Base-by-base conservation (phyloP, 1,140 invertebrate species). In the Formica exsecta region DNA sequence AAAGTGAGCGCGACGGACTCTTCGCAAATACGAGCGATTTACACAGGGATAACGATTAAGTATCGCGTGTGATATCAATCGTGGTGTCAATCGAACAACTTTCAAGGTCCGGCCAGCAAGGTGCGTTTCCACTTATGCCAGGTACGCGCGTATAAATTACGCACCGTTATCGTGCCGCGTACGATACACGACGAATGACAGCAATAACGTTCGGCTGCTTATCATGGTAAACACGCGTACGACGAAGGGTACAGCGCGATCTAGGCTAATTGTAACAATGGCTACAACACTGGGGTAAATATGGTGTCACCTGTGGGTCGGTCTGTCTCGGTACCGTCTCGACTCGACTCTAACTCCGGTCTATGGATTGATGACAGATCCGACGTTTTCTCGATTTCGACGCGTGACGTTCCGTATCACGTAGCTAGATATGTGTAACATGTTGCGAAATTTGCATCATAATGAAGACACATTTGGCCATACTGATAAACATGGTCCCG, bases 51-150 rank as follows among this genome's bases (percentile, higher is more conserved):
- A 61, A 29, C 32, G 54, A 16, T 51, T n/a, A 11, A 1, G 5
- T 25, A n/a, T 4, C 25, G 22, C 22, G 57, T 8, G 22, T 11
- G n/a, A 61, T 61, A n/a, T 44, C 41, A 44, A 44, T 44, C 57
- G n/a, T 2, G 57, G 9, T 90, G 86, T 90, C 80, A 87, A 62
- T 77, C 38, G 71, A 83, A 54, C 65, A 85, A 73, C 48, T 89
- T 80, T 87, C 88, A 90, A 87, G 88, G 88, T 75, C 89, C 75
- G 62, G 38, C 44, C 41, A 25, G 6, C 29, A 64, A 73, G 22
- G 36, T 89, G 38, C 51, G 76, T 70, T 84, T 83, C 9, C 16
- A 25, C 25, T 76, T 6, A 19, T 16, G 66, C 54, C 71, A 79
- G 41, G 25, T 61, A 41, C 38, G 32, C 32, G 74, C 2, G 7